A percentile compares a stretch with the other conserved stretches of the same genome.
These are phyloP conservation scores for Saturnia pavonia DNA, from an alignment of 2,888 invertebrate genomes.

Conservation along the genomic window DNA sequence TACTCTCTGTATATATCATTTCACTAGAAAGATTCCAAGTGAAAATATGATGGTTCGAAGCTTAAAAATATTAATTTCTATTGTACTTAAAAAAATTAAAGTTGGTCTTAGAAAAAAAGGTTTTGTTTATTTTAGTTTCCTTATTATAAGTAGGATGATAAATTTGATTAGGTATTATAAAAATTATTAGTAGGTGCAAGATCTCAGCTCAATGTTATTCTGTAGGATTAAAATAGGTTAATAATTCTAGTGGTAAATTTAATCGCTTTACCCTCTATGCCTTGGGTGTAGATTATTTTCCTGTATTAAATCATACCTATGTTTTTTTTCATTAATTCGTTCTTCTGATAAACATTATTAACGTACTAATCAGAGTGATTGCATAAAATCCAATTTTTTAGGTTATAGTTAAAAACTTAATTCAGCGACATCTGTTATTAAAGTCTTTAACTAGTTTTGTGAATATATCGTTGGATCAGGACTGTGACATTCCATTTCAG, in stretches of 20 bases:
- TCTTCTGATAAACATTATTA: background rate
- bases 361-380: background rate
- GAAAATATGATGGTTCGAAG: background rate
- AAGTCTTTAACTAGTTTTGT: background rate
- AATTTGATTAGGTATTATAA: conserved; percentile 26
- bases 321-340: background rate
- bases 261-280: conserved; percentile 65
- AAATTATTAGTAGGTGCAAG: conserved; percentile 58
- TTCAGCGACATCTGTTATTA: conserved; percentile 12
- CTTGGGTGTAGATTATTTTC: conserved; percentile 51
- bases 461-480: conserved; percentile 28
- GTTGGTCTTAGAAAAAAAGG: background rate
- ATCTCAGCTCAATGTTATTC: conserved; percentile 80
- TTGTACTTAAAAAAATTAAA: background rate
- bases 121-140: background rate
- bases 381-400: background rate
- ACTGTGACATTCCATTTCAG: conserved; percentile 62
- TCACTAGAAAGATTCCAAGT: background rate
- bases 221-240: conserved; percentile 58
- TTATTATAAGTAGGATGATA: conserved; percentile 11
- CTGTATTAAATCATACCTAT: background rate
- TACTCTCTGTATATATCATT: too few relatives aligned
- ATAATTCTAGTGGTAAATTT: conserved; percentile 66
- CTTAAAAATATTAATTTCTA: background rate
- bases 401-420: background rate